Evolutionary conservation across 2,888 invertebrate species (phyloP).

Genomic region (Pyrrhosoma nymphula): DNA sequence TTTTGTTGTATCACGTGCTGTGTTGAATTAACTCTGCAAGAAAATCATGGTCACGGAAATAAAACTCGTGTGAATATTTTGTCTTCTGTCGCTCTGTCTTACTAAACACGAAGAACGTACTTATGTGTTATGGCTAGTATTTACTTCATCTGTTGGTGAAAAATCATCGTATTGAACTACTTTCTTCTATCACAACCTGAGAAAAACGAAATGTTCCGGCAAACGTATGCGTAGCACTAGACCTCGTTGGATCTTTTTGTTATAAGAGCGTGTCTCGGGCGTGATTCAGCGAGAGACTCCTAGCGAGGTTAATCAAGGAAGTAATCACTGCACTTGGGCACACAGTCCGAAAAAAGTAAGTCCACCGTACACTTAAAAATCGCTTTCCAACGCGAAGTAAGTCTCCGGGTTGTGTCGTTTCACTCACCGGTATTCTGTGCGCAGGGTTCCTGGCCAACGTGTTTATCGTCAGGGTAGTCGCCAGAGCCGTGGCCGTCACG

Average conservation of each 20-base stretch:
- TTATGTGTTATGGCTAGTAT: not conserved
- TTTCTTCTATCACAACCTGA: not conserved
- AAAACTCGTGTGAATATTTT: too few species aligned
- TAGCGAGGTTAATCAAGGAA: not conserved
- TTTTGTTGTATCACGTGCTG: too few species aligned
- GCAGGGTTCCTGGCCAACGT: not conserved
- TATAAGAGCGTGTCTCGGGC: not conserved
- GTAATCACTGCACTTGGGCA: not conserved
- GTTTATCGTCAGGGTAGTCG: not conserved
- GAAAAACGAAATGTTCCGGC: not conserved
- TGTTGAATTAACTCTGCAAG: too few species aligned
- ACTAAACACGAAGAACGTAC: too few species aligned
- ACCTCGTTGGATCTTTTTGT: not conserved
- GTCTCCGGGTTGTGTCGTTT: not conserved
- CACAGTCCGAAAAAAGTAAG: not conserved
- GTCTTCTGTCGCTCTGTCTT: too few species aligned
- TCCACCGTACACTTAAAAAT: not conserved
- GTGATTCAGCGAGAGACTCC: not conserved
- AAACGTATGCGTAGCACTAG: not conserved
- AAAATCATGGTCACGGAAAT: too few species aligned
- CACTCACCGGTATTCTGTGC: constrained; percentile 4
- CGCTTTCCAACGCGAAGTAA: too few species aligned
- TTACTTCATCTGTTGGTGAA: not conserved
- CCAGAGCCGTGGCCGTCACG: not conserved
- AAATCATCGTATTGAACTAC: not conserved